Evolutionary conservation across 2,113 vertebrate species (phyloP).

Genomic region (Dipodomys ordii): DNA sequence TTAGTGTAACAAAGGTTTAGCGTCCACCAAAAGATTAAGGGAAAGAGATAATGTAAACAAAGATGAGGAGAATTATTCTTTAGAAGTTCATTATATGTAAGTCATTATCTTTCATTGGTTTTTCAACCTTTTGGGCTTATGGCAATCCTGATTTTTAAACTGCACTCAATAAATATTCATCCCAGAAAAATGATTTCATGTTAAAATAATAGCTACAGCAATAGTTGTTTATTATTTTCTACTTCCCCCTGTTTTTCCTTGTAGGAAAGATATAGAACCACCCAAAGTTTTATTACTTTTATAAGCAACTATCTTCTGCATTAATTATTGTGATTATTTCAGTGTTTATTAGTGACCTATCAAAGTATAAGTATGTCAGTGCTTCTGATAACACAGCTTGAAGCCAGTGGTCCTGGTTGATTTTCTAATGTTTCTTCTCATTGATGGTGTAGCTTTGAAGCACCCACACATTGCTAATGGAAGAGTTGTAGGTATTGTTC

Average conservation of each 20-base stretch:
- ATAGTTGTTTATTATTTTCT: neutral
- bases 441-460: neutral
- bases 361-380: neutral
- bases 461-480: neutral
- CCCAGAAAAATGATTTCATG: neutral
- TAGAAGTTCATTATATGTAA: neutral
- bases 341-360: neutral
- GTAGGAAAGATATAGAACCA: neutral
- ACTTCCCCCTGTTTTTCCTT: neutral
- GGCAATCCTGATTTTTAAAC: neutral
- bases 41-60: neutral
- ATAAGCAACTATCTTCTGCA: neutral
- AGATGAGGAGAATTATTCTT: neutral
- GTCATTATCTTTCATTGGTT: neutral
- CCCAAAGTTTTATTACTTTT: neutral
- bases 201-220: neutral
- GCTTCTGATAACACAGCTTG: neutral
- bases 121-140: neutral
- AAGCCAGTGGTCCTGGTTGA: neutral
- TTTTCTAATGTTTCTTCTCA: neutral
- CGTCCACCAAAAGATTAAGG: neutral
- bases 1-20: conserved; percentile 9
- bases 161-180: neutral
- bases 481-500: neutral
- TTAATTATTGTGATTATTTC: neutral